These are phyloP conservation scores for Bucco capensis DNA, from an alignment of 2,113 vertebrate species.

Conservation along the genomic window DNA sequence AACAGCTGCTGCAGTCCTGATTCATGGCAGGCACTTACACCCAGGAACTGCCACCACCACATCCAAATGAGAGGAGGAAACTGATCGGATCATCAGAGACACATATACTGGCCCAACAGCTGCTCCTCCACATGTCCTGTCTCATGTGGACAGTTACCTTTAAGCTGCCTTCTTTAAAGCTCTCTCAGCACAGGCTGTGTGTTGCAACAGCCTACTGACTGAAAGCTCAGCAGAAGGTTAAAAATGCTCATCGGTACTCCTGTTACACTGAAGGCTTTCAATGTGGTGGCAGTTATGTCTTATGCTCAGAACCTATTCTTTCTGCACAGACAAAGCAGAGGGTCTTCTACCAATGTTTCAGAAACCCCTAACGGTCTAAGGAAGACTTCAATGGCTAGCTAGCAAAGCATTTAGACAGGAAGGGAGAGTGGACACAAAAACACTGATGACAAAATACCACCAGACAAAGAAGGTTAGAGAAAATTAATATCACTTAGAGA, in stretches of 20 bases:
- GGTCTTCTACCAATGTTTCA: neutral
- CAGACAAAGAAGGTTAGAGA: neutral
- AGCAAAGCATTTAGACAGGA: neutral
- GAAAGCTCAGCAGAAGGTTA: neutral
- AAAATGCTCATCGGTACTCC: neutral
- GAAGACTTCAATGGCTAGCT: neutral
- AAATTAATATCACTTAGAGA: neutral
- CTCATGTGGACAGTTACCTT: neutral
- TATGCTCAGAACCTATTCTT: neutral
- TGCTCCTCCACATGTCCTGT: neutral
- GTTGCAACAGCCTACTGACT: neutral
- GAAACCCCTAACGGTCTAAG: neutral
- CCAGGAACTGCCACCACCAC: neutral
- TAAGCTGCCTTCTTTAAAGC: neutral
- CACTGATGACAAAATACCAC: neutral
- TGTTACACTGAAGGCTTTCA: neutral
- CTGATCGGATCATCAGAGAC: neutral
- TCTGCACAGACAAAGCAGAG: neutral
- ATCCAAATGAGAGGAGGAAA: conserved; percentile 23
- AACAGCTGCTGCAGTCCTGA: conserved; percentile 12
- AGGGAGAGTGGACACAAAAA: neutral
- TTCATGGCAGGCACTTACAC: neutral
- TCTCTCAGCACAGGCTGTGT: neutral
- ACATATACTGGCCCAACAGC: neutral
- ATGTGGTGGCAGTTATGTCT: neutral